Base-by-base conservation (phyloP, 2,797 vertebrate species). In the Anabas testudineus region DNA sequence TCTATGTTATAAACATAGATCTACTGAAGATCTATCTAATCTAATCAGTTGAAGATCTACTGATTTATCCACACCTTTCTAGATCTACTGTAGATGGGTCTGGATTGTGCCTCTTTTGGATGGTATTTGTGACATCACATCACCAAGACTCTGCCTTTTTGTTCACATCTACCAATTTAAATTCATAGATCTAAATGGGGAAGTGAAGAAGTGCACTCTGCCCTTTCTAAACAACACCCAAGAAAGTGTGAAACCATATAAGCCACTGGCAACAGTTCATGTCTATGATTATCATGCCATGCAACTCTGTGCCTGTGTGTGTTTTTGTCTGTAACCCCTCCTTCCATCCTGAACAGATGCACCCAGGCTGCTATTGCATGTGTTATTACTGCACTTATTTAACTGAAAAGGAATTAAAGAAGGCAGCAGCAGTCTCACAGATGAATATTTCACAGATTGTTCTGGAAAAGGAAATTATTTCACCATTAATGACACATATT, bases 391-490 rank as follows among this genome's bases (percentile, higher is more conserved):
- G 3, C 53, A 19, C 8, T 12, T 26, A 9, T 18, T 67, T 22
- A 46, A 42, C 19, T 5, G 9, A 26, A 48, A 32, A 53, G 7
- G 21, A 65, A 39, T 5, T 21, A 64, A 34, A 34, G 26, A 24
- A 24, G 62, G 18, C 10, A 42, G 6, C 10, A 68, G 18, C 7
- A 37, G 37, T 12, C 26, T 42, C 1, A 69, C 30, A 49, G 7
- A 45, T 51, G 10, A 36, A 51, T 59, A 57, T 51, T 48, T 62
- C 26, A 54, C 24, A 21, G 21, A 13, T 59, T 48, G 26, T 46
- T 54, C 30, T 65, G 34, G 43, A 37, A 45, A 5, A 58, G n/a
- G 21, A 58, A 52, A 59, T 57, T 3, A 41, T 41, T 48, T 71
- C 0, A 47, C 10, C 21, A 54, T 64, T 61, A 51, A 45, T 55